Evolutionary conservation across 1,140 invertebrate genomes (phyloP), one percentile per base, ranked within the genome.

Genomic region (Drosophila melanogaster): DNA sequence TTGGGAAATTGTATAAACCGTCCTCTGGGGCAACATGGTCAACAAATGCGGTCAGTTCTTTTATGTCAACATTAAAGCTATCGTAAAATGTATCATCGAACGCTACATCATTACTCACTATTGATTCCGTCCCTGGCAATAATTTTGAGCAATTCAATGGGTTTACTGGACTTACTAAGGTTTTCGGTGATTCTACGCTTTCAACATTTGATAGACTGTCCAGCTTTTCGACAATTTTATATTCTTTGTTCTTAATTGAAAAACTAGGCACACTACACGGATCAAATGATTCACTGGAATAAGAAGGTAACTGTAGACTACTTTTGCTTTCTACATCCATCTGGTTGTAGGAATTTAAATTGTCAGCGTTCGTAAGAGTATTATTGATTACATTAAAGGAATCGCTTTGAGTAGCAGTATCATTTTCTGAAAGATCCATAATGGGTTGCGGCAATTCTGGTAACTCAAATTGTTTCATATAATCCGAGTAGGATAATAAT

Each of bases 31-130:
- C 58, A 44, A 56, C 55, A 15, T 70, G 51, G 2, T 41, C 60
- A 24, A 90, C 69, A 24, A 67, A 60, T 35, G 81, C 70, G 7
- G 87, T 90, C 11, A 91, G 55, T 8, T 67, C 56, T n/a, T 53
- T 70, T 17, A 91, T 41, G 58, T 91, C 90, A 6, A 91, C 90
- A 71, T 89, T 90, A 40, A 81, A 91, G 53, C 80, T 91, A 51
- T 91, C 87, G 41, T 91, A 91, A 43, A 91, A 91, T n/a, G 47
- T 83, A 38, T 91, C 90, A 56, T 91, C 86, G 11, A 91, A 91
- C 8, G 46, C 47, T n/a, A 62, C 40, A 3, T 46, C 53, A 17
- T 47, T 38, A 5, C 3, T 33, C 22, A 10, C 33, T 43, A 24
- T 17, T n/a, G 33, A 7, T 12, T 71, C 38, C 3, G 35, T 24